Evolutionary conservation across 2,888 invertebrate genomes (phyloP), one percentile per base, ranked within the genome.

Genomic region (Oxyteleia sp.): DNA sequence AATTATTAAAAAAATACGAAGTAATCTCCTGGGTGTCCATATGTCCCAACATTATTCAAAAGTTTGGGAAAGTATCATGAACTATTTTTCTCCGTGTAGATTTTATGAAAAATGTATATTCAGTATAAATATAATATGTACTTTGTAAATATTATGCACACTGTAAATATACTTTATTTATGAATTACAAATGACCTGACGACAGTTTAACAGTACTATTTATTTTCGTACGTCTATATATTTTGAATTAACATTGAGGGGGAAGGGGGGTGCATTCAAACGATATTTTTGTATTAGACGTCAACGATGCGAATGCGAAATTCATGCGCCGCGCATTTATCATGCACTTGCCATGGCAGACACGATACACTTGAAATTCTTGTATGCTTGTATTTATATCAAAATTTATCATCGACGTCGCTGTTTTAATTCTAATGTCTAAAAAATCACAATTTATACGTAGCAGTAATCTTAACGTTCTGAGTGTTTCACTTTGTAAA

Each of bases 241-340:
- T 78, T 78, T 61, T 61, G 68, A 78, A 69, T 69, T 78, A 78
- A 78, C 43, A 68, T 53, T 38, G 13, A 2, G 23, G 23, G 3
- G 5, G 23, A 2, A 23, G 3, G 23, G 23, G 3, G 5, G 23
- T 5, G 5, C 13, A 13, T 43, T 15, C 41, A 41, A 26, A 10
- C 57, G 55, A 41, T 64, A 64, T 71, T 64, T n/a, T 71, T 38
- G 55, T 57, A 49, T 71, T 71, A 78, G 63, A 78, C 55, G 69
- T 69, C 61, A 63, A 69, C 78, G 63, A 63, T 29, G 61, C 61
- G 68, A 69, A 51, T 61, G 53, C 45, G n/a, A 68, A 53, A 78
- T 69, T 59, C 61, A 61, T 53, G 68, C 51, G 43, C 68, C 10
- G n/a, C 43, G 57, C 66, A 76, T 78, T 69, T 64, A 79, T 79